Evolutionary conservation across 2,888 invertebrate species (phyloP).

Genomic region (Nomada fabriciana): DNA sequence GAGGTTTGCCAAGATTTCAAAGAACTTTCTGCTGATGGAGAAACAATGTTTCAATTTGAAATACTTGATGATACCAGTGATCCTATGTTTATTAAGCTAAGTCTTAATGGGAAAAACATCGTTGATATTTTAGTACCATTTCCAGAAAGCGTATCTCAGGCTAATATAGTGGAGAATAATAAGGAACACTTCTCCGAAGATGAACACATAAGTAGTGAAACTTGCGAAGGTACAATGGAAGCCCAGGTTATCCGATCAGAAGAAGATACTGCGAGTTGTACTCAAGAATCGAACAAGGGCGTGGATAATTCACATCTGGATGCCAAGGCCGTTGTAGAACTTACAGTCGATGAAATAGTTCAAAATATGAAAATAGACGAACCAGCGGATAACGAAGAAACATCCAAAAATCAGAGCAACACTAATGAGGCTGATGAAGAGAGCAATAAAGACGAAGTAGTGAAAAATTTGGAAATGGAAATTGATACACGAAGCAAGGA

Average conservation of each 20-base stretch:
- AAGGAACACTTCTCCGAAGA: background rate
- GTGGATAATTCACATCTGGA: background rate
- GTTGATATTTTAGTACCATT: slow-evolving; percentile 86
- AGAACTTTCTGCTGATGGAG: slow-evolving; percentile 89
- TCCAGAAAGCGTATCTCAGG: slow-evolving; percentile 75
- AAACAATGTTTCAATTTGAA: slow-evolving; percentile 89
- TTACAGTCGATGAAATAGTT: slow-evolving; percentile 73
- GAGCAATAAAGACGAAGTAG: background rate
- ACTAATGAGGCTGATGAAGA: background rate
- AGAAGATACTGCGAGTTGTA: background rate
- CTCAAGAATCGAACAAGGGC: background rate
- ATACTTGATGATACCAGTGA: slow-evolving; percentile 89
- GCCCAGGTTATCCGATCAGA: background rate
- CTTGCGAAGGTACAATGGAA: background rate
- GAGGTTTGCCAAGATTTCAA: slow-evolving; percentile 88
- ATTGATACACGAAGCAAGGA: background rate
- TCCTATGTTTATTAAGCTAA: slow-evolving; percentile 88
- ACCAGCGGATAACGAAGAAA: background rate
- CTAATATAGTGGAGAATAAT: background rate
- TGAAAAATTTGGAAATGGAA: background rate
- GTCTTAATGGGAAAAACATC: slow-evolving; percentile 87
- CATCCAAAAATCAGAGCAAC: background rate
- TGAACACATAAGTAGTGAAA: background rate
- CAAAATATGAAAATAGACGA: slow-evolving; percentile 56
- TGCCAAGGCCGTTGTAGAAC: slow-evolving; percentile 40